Evolutionary conservation across 2,797 vertebrate genomes (phyloP).

Genomic region (Muscicapa striata): DNA sequence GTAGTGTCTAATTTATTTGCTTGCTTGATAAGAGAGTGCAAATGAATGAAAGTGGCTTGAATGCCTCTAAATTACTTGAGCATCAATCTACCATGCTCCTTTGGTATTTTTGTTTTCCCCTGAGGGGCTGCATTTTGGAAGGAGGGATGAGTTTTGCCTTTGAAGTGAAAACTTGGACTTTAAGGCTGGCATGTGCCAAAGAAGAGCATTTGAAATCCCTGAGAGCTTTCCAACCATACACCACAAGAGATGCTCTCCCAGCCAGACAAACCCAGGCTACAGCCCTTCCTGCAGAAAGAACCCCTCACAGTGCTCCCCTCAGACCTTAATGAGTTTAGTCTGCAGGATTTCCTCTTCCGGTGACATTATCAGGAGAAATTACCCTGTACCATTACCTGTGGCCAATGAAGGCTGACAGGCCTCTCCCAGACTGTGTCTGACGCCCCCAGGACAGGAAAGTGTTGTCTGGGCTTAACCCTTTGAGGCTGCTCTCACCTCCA

Average conservation of each 20-base stretch:
- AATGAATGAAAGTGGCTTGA: background rate
- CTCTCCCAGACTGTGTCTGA: constrained; percentile 39
- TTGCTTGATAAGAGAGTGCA: background rate
- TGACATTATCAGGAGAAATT: constrained; percentile 85
- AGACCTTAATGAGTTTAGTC: constrained; percentile 85
- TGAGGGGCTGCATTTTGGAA: background rate
- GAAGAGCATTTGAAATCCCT: background rate
- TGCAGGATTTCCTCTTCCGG: constrained; percentile 83
- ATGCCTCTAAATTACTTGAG: background rate
- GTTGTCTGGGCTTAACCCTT: constrained; percentile 77
- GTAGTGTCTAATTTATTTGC: background rate
- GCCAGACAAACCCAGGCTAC: background rate
- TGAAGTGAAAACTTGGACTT: background rate
- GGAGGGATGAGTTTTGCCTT: background rate
- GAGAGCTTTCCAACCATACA: background rate
- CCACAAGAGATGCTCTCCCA: background rate
- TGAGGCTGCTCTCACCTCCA: constrained; percentile 74
- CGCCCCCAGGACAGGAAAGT: constrained; percentile 75
- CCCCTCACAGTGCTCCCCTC: constrained; percentile 60
- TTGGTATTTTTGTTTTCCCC: background rate
- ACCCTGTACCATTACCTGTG: constrained; percentile 73
- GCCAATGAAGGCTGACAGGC: constrained; percentile 80
- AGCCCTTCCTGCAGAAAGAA: constrained; percentile 19
- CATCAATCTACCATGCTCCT: background rate
- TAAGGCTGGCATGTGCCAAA: background rate